phyloP scores from a whole-genome alignment of 2,797 vertebrate genomes.

The Trichosurus vulpecula region DNA sequence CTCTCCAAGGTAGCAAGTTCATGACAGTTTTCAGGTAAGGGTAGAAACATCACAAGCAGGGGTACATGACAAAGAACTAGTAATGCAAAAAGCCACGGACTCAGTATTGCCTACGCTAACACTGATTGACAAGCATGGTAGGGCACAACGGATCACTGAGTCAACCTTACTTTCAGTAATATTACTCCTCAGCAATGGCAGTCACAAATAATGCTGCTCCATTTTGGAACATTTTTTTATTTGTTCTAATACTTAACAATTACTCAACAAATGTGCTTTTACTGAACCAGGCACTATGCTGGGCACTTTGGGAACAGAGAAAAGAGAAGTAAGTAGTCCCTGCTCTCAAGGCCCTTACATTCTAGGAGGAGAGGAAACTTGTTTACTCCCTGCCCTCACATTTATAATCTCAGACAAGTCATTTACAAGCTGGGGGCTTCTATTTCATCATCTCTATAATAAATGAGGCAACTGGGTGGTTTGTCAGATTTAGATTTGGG shows the following conservation, averaged over 20 bases:
- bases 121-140: neutral
- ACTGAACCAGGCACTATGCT: neutral
- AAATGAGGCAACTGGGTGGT: neutral
- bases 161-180: neutral
- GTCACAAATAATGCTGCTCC: neutral
- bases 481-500: neutral
- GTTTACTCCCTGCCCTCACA: neutral
- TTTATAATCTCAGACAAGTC: neutral
- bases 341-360: neutral
- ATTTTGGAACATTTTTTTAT: neutral
- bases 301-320: neutral
- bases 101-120: neutral
- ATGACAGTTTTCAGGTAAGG: neutral
- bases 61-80: neutral
- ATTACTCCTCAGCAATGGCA: neutral
- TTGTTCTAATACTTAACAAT: neutral
- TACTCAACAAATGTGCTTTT: neutral
- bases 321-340: neutral
- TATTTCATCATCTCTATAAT: neutral
- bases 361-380: neutral
- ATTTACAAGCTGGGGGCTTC: neutral
- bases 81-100: neutral
- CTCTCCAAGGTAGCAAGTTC: neutral
- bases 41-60: neutral
- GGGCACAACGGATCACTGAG: neutral